A percentile compares a stretch with the other conserved stretches of the same genome.
phyloP scores from a whole-genome alignment of 2,113 vertebrate species.

The Felis catus region F.catus_Fca126_mat1.0 CM031417.1:96083001-96083500 shows the following conservation, averaged over 20 bases:
- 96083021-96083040: too few species aligned
- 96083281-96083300: background rate
- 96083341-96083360: slow-evolving; percentile 18
- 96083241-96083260: background rate
- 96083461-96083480: background rate
- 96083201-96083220: too few species aligned
- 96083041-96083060: too few species aligned
- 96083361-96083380: background rate
- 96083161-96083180: too few species aligned
- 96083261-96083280: background rate
- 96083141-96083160: too few species aligned
- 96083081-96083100: too few species aligned
- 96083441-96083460: background rate
- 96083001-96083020: background rate
- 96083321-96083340: background rate
- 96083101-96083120: too few species aligned
- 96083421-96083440: background rate
- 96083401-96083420: background rate
- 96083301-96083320: background rate
- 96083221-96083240: too few species aligned
- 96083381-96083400: background rate
- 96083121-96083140: too few species aligned
- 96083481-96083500: background rate
- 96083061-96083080: too few species aligned
- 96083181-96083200: too few species aligned